Conservation (phyloP, 2,797 vertebrate genomes). For the Eulemur rubriventer region DNA sequence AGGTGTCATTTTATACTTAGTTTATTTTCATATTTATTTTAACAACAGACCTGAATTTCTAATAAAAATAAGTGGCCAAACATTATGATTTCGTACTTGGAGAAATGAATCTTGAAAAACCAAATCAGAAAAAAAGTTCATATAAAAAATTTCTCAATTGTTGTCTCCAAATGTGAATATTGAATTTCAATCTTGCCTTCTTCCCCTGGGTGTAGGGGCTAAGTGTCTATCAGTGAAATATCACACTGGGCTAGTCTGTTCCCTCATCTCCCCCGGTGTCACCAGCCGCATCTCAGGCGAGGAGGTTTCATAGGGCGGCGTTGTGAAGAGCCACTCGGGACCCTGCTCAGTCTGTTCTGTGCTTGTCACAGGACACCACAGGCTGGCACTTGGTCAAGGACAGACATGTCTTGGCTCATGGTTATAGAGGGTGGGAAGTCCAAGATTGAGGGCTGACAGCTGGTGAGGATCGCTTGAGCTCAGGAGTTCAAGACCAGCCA, state of each 20-base stretch:
- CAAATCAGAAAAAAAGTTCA: not conserved
- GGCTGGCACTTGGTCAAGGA: not conserved
- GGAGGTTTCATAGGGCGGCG: too few relatives aligned
- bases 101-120: not conserved
- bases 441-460: not conserved
- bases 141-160: not conserved
- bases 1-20: not conserved
- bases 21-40: not conserved
- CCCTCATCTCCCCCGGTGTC: rapidly evolving
- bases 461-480: not conserved
- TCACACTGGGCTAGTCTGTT: not conserved
- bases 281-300: rapidly evolving
- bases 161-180: not conserved
- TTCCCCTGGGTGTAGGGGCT: not conserved
- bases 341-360: not conserved
- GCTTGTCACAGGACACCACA: not conserved
- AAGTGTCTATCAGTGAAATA: not conserved
- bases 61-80: not conserved
- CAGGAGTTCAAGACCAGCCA: too few relatives aligned
- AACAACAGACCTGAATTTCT: not conserved
- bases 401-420: not conserved
- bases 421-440: not conserved
- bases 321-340: not conserved
- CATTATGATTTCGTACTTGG: not conserved
- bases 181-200: not conserved